Percentiles rank a stretch among this genome's conserved stretches.
Evolutionary conservation across 2,888 invertebrate genomes (phyloP).

Genomic region (Antheraea yamamai): DNA sequence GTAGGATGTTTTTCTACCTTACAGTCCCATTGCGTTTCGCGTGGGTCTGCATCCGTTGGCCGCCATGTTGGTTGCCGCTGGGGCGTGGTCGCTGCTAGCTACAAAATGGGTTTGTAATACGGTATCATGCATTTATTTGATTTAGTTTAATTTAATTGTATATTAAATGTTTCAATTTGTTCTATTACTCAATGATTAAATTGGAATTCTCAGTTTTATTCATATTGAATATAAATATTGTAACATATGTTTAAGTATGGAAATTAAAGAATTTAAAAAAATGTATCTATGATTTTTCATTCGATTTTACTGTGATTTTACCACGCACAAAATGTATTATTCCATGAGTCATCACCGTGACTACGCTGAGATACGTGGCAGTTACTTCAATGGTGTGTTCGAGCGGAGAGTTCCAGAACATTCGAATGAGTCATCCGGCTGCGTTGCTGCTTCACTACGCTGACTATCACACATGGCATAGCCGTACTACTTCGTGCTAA

Average conservation of each 20-base stretch:
- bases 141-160: slow-evolving; percentile 49
- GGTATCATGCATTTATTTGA: slow-evolving; percentile 79
- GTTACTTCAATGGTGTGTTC: slow-evolving; percentile 56
- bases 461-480: slow-evolving; percentile 40
- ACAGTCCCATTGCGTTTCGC: slow-evolving; percentile 82
- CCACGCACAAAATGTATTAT: slow-evolving; percentile 75
- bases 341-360: slow-evolving; percentile 76
- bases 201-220: slow-evolving; percentile 76
- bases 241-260: slow-evolving; percentile 81
- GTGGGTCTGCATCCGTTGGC: slow-evolving; percentile 80
- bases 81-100: slow-evolving; percentile 83
- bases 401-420: slow-evolving; percentile 49
- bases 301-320: slow-evolving; percentile 65
- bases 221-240: slow-evolving; percentile 80
- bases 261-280: slow-evolving; percentile 67
- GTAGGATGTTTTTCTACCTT: slow-evolving; percentile 82
- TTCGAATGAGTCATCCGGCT: slow-evolving; percentile 46
- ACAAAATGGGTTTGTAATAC: slow-evolving; percentile 82
- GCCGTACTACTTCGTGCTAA: slow-evolving; percentile 49
- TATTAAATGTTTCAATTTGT: slow-evolving; percentile 69
- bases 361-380: slow-evolving; percentile 60
- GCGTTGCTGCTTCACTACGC: slow-evolving; percentile 43
- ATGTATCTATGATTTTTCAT: slow-evolving; percentile 59
- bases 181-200: slow-evolving; percentile 63
- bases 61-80: slow-evolving; percentile 82